These are phyloP conservation scores for Atta texana DNA, from an alignment of 1,140 invertebrate genomes.

Conservation along the genomic window DNA sequence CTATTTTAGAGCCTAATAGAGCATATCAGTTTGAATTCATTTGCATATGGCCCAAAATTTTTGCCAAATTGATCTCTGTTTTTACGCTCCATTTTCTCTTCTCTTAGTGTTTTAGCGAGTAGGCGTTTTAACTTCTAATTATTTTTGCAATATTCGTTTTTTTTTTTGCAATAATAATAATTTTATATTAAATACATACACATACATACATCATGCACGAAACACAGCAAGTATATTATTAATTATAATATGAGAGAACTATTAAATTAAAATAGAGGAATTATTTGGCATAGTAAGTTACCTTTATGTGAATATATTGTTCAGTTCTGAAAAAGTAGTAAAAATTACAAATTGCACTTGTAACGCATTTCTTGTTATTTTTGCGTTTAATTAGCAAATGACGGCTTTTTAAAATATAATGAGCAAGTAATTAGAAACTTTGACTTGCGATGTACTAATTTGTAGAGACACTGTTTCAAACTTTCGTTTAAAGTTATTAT, in stretches of 20 bases:
- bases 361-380: background rate
- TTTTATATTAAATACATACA: constrained; percentile 23
- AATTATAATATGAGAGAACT: background rate
- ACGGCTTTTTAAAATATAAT: constrained; percentile 11
- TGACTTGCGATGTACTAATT: background rate
- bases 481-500: constrained; percentile 13
- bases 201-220: constrained; percentile 22
- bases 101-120: constrained; percentile 61
- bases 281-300: background rate
- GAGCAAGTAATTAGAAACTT: background rate
- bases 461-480: constrained; percentile 17
- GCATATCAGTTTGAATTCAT: constrained; percentile 1
- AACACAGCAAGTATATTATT: constrained; percentile 10
- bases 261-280: constrained; percentile 1
- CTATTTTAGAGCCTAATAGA: background rate
- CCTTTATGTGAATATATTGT: background rate
- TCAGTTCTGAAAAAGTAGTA: background rate
- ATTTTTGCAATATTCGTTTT: constrained; percentile 21
- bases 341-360: constrained; percentile 3
- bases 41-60: constrained; percentile 41
- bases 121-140: constrained; percentile 33
- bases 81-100: constrained; percentile 67
- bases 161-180: constrained; percentile 5
- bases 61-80: constrained; percentile 48
- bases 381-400: background rate